Evolutionary conservation across 2,113 vertebrate genomes (phyloP).

Genomic region (Mola mola): DNA sequence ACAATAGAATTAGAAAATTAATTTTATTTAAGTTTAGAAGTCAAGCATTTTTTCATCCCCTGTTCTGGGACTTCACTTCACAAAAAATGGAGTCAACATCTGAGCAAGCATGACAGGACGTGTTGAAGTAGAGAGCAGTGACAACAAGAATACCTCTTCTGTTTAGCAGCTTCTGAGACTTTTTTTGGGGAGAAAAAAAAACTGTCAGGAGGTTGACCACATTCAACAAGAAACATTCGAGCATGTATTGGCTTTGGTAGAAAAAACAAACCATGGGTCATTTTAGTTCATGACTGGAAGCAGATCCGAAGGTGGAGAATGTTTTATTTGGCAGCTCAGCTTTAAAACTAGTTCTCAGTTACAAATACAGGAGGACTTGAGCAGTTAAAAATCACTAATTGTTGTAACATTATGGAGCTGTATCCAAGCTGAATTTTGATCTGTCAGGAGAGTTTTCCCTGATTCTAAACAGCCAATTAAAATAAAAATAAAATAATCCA

Average conservation of each 20-base stretch:
- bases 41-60: too few species aligned
- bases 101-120: background rate
- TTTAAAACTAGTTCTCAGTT: background rate
- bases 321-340: background rate
- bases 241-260: background rate
- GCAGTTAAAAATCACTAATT: too few species aligned
- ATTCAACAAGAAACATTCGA: conserved; percentile 19
- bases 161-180: conserved; percentile 37
- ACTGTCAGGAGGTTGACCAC: background rate
- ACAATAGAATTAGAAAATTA: too few species aligned
- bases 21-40: too few species aligned
- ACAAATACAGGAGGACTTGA: too few species aligned
- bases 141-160: background rate
- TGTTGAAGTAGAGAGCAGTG: conserved; percentile 25
- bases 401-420: too few species aligned
- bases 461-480: too few species aligned
- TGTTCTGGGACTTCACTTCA: too few species aligned
- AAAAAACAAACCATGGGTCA: conserved; percentile 4
- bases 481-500: too few species aligned
- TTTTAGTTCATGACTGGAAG: background rate
- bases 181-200: too few species aligned
- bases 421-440: too few species aligned
- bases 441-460: too few species aligned
- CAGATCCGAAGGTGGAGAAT: background rate
- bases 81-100: conserved; percentile 7